Evolutionary conservation across 2,797 vertebrate species (phyloP).

Genomic region (Chelmon rostratus): DNA sequence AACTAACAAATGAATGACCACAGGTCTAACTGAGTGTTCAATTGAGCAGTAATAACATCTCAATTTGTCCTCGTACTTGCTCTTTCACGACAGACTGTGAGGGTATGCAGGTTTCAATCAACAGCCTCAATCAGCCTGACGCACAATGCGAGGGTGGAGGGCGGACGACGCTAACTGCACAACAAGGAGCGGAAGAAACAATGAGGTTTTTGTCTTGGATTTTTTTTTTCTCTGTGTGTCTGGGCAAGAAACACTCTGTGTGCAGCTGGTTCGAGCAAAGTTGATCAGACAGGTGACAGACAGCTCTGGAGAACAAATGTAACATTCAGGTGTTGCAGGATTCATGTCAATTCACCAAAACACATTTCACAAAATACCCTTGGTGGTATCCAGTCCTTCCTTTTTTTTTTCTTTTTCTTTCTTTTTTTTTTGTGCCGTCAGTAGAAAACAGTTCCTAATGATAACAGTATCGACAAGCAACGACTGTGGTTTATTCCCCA

Average conservation of each 20-base stretch:
- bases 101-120: slow-evolving; percentile 51
- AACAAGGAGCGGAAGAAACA: slow-evolving; percentile 36
- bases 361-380: slow-evolving; percentile 12
- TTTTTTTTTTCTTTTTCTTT: background rate
- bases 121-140: slow-evolving; percentile 49
- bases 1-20: slow-evolving; percentile 62
- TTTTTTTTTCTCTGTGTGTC: slow-evolving; percentile 13
- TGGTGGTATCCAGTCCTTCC: background rate
- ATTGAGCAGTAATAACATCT: slow-evolving; percentile 62
- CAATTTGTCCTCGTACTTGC: slow-evolving; percentile 50
- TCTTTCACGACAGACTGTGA: slow-evolving; percentile 24
- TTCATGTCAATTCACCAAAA: slow-evolving; percentile 26
- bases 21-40: slow-evolving; percentile 51
- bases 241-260: slow-evolving; percentile 11
- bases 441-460: background rate
- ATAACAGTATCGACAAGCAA: background rate
- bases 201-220: slow-evolving; percentile 17
- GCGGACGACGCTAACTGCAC: slow-evolving; percentile 41
- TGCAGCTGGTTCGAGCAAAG: slow-evolving; percentile 13
- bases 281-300: slow-evolving; percentile 39
- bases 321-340: slow-evolving; percentile 16
- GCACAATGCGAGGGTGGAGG: background rate
- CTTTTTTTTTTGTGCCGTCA: too few relatives aligned
- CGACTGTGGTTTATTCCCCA: background rate
- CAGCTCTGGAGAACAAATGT: slow-evolving; percentile 18